Percentiles rank a stretch among this genome's conserved stretches.
These are phyloP conservation scores for Nansenia antarctica DNA, from an alignment of 2,113 vertebrate species.

Conservation along the genomic window DNA sequence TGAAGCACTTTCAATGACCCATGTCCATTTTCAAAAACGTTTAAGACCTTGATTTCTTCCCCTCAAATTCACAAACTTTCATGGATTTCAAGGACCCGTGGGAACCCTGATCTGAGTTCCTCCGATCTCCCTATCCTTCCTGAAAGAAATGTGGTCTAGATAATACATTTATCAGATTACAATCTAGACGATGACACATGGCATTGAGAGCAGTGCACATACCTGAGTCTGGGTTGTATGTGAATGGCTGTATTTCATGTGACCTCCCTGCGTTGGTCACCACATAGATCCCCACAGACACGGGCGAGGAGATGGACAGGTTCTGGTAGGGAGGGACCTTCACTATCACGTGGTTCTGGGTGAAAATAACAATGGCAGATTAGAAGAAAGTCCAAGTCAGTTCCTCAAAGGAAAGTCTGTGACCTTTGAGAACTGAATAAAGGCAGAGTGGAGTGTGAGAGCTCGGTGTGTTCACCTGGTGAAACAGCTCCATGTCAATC, in stretches of 20 bases:
- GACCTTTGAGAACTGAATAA: not conserved
- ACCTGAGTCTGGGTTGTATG: slow-evolving; percentile 95
- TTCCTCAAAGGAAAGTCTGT: no score
- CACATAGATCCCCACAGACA: slow-evolving; percentile 92
- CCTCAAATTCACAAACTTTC: no score
- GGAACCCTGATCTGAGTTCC: no score
- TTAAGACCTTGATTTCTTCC: no score
- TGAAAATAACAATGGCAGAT: slow-evolving; percentile 11
- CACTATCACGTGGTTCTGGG: slow-evolving; percentile 97
- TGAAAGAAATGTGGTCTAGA: no score
- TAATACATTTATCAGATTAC: no score
- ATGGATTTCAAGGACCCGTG: no score
- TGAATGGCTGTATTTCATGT: slow-evolving; percentile 93
- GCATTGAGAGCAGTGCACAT: slow-evolving; percentile 45
- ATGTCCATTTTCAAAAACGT: no score
- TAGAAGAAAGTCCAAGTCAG: not conserved
- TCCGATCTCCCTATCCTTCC: no score
- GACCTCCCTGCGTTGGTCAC: slow-evolving; percentile 96
- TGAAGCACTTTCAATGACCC: no score
- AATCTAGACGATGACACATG: no score
- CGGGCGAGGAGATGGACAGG: slow-evolving; percentile 86
- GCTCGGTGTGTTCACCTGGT: slow-evolving; percentile 85
- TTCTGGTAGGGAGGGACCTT: slow-evolving; percentile 95
- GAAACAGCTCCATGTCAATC: slow-evolving; percentile 98
- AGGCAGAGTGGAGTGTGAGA: not conserved